Evolutionary conservation across 2,113 vertebrate genomes (phyloP).

Genomic region (Fregetta grallaria): DNA sequence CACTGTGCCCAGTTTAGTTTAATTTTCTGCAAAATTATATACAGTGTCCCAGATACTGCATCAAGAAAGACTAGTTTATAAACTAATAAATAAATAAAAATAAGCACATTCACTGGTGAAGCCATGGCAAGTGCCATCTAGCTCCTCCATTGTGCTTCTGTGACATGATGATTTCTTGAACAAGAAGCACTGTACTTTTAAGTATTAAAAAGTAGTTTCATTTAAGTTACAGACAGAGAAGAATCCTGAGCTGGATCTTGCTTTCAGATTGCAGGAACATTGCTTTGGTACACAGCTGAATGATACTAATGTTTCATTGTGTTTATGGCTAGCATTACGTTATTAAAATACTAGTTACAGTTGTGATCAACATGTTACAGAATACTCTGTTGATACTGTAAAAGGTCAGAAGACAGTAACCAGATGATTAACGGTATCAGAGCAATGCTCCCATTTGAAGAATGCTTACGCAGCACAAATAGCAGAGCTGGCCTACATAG

Average conservation of each 20-base stretch:
- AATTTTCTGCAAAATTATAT: slow-evolving; percentile 27
- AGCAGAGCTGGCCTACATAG: slow-evolving; percentile 58
- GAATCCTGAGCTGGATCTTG: background rate
- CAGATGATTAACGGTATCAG: slow-evolving; percentile 23
- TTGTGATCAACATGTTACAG: slow-evolving; percentile 37
- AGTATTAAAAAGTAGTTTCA: background rate
- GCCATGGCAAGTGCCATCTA: background rate
- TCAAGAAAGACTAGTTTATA: background rate
- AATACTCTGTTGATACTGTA: slow-evolving; percentile 25
- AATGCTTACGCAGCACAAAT: slow-evolving; percentile 46
- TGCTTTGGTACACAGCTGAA: background rate
- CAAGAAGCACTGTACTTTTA: background rate
- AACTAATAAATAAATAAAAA: slow-evolving; percentile 9
- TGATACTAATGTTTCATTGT: background rate
- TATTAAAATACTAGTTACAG: slow-evolving; percentile 48
- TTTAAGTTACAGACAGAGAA: background rate
- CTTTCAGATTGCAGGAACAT: background rate
- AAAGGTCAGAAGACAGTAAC: slow-evolving; percentile 40
- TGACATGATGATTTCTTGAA: background rate
- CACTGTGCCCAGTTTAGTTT: background rate
- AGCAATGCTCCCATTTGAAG: slow-evolving; percentile 33
- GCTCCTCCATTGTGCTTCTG: background rate
- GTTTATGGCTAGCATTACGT: background rate
- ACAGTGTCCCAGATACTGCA: background rate
- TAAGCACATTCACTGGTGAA: background rate